Conservation (phyloP, 2,113 vertebrate species). For the Chloropsis cyanopogon region DNA sequence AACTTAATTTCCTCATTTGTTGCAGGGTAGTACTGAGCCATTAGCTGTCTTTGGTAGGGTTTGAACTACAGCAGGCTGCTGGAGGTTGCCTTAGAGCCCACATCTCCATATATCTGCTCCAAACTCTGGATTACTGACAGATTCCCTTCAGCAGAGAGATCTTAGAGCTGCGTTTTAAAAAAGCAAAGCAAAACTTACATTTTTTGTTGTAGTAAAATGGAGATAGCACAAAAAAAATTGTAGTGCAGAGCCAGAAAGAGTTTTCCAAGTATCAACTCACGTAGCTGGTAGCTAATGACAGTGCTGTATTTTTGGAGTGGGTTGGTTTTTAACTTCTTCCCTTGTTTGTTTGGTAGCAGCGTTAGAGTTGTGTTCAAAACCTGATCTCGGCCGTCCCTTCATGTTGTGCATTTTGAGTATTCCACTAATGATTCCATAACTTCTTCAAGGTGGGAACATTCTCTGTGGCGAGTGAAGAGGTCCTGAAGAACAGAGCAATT, state of each 20-base stretch:
- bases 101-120: neutral
- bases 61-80: neutral
- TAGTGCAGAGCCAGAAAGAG: neutral
- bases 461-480: constrained; percentile 88
- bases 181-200: neutral
- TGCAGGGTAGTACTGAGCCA: neutral
- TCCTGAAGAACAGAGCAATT: constrained; percentile 90
- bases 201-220: neutral
- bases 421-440: neutral
- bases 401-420: neutral
- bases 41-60: neutral
- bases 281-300: neutral
- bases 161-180: neutral
- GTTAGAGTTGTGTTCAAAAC: neutral
- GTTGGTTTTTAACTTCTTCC: neutral
- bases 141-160: neutral
- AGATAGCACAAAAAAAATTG: neutral
- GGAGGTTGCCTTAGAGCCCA: neutral
- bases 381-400: neutral
- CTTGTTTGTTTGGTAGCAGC: neutral
- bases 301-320: neutral
- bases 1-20: neutral
- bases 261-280: neutral
- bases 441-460: constrained; percentile 87
- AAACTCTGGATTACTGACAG: neutral